Evolutionary conservation across 2,797 vertebrate genomes (phyloP).

Genomic region (Helostoma temminkii): DNA sequence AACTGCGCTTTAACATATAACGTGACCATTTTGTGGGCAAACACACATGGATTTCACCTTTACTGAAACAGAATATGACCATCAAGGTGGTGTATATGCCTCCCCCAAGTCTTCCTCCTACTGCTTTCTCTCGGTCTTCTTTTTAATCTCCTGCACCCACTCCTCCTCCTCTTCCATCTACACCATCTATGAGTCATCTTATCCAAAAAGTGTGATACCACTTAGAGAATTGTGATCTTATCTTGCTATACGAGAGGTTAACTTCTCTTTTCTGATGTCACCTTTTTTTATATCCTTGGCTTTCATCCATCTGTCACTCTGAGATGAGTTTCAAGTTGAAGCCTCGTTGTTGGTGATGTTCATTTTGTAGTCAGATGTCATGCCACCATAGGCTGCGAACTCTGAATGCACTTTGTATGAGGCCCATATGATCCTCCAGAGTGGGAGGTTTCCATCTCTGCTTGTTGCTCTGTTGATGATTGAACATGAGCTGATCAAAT

Average conservation of each 20-base stretch:
- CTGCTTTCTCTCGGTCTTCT: constrained; percentile 28
- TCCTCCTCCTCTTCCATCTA: constrained; percentile 46
- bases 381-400: constrained; percentile 8
- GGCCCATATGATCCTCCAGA: not conserved
- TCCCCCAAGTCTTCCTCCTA: constrained; percentile 45
- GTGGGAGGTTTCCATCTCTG: constrained; percentile 23
- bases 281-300: constrained; percentile 16
- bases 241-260: constrained; percentile 34
- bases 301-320: constrained; percentile 26
- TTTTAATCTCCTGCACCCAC: constrained; percentile 49
- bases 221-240: constrained; percentile 60
- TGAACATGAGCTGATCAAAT: constrained; percentile 25
- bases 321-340: constrained; percentile 26
- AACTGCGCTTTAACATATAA: not conserved
- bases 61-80: constrained; percentile 20
- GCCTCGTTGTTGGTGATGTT: constrained; percentile 23
- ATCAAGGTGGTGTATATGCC: constrained; percentile 19
- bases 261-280: constrained; percentile 44
- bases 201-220: constrained; percentile 66
- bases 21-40: constrained; percentile 1
- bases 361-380: constrained; percentile 14
- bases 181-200: constrained; percentile 72
- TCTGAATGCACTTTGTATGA: not conserved
- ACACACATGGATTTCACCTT: constrained; percentile 12
- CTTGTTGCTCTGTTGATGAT: constrained; percentile 4